Conservation (phyloP, 2,113 vertebrate genomes). For the Urocynchramus pylzowi region DNA sequence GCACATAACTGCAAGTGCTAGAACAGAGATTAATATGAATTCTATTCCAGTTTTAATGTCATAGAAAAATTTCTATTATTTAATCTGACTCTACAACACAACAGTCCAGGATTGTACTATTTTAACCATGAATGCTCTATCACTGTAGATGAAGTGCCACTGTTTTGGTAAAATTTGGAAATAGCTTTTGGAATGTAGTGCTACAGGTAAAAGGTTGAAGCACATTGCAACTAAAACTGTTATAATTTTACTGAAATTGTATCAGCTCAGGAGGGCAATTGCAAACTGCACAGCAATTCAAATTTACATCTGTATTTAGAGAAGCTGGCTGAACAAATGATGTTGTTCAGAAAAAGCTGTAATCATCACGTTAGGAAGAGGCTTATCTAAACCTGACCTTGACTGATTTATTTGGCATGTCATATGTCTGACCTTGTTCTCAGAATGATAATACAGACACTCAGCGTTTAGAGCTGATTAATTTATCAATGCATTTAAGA, state of each 20-base stretch:
- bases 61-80: not conserved
- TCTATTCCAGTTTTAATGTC: not conserved
- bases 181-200: not conserved
- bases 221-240: not conserved
- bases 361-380: not conserved
- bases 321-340: not conserved
- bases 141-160: not conserved
- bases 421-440: not conserved
- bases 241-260: not conserved
- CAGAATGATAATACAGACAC: not conserved
- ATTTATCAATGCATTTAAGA: not conserved
- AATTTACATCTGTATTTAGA: not conserved
- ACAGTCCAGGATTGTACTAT: not conserved
- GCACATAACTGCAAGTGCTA: not conserved
- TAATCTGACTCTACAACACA: not conserved
- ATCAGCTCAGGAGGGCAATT: not conserved
- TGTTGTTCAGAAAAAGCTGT: not conserved
- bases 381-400: not conserved
- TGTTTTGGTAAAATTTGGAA: not conserved
- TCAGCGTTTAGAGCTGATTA: not conserved
- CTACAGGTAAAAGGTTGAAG: not conserved
- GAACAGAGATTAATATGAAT: not conserved
- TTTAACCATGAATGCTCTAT: not conserved
- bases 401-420: not conserved
- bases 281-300: not conserved